These are phyloP conservation scores for Prostheceraeus crozeri DNA, from an alignment of 2,888 invertebrate species.

Conservation along the genomic window DNA sequence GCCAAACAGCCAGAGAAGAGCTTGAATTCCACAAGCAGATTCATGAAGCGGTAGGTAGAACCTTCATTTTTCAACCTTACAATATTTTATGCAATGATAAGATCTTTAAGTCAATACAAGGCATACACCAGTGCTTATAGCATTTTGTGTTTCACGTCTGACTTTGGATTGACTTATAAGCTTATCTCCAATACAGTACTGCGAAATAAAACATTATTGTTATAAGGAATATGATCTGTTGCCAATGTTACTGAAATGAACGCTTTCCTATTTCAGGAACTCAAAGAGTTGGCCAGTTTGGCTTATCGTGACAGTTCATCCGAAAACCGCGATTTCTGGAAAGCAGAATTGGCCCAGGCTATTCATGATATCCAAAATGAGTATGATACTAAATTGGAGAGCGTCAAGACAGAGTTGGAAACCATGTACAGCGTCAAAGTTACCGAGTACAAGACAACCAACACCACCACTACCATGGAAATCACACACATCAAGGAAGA, in stretches of 20 bases:
- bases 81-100: too few relatives aligned
- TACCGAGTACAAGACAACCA: conserved; percentile 60
- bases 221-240: too few relatives aligned
- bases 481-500: conserved; percentile 58
- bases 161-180: background rate
- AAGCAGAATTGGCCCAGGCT: conserved; percentile 59
- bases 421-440: conserved; percentile 60
- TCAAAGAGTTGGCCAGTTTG: conserved; percentile 59
- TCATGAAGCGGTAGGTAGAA: conserved; percentile 56
- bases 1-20: conserved; percentile 59
- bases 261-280: conserved; percentile 56
- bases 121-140: background rate
- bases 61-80: too few relatives aligned
- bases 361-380: conserved; percentile 60
- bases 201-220: too few relatives aligned
- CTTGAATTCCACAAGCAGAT: conserved; percentile 59
- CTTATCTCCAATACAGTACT: background rate
- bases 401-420: conserved; percentile 58
- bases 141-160: background rate
- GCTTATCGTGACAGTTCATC: conserved; percentile 59
- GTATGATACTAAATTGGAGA: conserved; percentile 58
- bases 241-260: too few relatives aligned
- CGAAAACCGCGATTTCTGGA: conserved; percentile 61
- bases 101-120: background rate
- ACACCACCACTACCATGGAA: conserved; percentile 58